phyloP scores from a whole-genome alignment of 2,113 vertebrate species.

The Strix aluco region DNA sequence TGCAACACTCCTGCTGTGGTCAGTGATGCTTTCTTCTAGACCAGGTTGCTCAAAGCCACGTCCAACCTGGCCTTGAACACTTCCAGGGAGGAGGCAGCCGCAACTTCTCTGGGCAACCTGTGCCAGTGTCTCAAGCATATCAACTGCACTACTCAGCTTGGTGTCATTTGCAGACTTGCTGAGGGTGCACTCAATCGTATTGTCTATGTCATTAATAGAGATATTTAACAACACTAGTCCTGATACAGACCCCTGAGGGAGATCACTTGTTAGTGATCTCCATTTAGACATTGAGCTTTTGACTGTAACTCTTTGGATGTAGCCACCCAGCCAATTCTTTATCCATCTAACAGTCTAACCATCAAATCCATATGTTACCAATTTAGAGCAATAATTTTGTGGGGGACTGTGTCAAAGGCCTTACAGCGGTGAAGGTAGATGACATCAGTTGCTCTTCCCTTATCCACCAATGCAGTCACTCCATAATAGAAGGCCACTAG shows the following conservation, averaged over 20 bases:
- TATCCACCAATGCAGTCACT: not conserved
- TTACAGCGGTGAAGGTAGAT: not conserved
- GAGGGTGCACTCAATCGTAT: not conserved
- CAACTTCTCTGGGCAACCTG: too few species aligned
- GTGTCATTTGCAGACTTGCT: not conserved
- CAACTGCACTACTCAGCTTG: not conserved
- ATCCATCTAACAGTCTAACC: not conserved
- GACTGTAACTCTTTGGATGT: not conserved
- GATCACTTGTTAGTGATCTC: not conserved
- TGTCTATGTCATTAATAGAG: not conserved
- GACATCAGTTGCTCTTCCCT: not conserved
- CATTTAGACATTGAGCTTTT: not conserved
- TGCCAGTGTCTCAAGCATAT: not conserved
- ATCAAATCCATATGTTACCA: not conserved
- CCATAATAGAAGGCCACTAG: not conserved
- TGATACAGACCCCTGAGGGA: not conserved
- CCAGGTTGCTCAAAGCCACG: not conserved
- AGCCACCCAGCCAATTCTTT: not conserved
- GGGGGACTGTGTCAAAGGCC: not conserved
- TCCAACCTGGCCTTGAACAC: not conserved
- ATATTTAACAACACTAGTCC: not conserved
- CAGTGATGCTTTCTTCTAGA: not conserved
- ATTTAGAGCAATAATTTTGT: not conserved
- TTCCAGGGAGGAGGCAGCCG: not conserved
- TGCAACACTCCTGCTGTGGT: not conserved